These are phyloP conservation scores for Ostrea edulis DNA, from an alignment of 1,140 invertebrate species.

Conservation along the genomic window DNA sequence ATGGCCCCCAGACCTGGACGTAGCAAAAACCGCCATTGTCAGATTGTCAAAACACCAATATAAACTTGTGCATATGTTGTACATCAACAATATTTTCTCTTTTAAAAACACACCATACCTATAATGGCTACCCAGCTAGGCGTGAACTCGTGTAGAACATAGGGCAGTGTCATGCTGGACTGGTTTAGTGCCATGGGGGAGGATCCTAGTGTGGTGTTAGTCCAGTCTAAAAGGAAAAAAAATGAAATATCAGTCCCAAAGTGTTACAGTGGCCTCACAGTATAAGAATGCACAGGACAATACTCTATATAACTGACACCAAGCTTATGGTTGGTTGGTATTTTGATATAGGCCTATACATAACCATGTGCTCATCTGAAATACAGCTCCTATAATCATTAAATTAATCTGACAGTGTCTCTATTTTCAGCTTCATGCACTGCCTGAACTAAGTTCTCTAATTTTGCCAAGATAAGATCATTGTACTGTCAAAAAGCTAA, in stretches of 20 bases:
- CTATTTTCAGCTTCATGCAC: too few relatives aligned
- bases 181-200: slow-evolving; percentile 66
- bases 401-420: too few relatives aligned
- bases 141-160: slow-evolving; percentile 74
- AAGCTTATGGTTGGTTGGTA: too few relatives aligned
- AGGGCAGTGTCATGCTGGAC: slow-evolving; percentile 70
- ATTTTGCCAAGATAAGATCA: too few relatives aligned
- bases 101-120: slow-evolving; percentile 61
- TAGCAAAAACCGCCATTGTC: background rate
- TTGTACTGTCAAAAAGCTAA: too few relatives aligned
- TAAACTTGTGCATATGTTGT: background rate
- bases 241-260: background rate
- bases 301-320: background rate
- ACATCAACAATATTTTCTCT: background rate
- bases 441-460: too few relatives aligned
- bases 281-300: background rate
- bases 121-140: slow-evolving; percentile 69
- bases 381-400: too few relatives aligned
- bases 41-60: background rate
- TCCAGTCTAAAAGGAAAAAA: slow-evolving; percentile 71
- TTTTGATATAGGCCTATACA: too few relatives aligned
- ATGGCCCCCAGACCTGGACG: slow-evolving; percentile 73
- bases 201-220: slow-evolving; percentile 66
- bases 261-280: background rate
- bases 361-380: too few relatives aligned